Evolutionary conservation across 2,113 vertebrate species (phyloP).

Genomic region (Equus quagga): DNA sequence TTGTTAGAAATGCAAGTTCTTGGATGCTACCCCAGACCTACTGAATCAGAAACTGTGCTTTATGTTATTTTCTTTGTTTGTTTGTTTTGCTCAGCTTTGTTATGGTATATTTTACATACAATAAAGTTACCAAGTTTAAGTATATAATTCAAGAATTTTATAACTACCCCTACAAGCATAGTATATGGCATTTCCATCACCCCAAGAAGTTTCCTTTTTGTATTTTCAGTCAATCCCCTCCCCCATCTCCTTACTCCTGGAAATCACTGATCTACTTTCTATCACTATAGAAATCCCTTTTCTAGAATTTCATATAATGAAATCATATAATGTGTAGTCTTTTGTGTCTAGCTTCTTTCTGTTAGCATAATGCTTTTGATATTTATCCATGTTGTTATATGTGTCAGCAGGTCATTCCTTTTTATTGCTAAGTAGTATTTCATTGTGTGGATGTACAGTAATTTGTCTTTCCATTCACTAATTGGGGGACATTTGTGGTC

Average conservation of each 20-base stretch:
- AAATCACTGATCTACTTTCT: slow-evolving; percentile 7
- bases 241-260: neutral
- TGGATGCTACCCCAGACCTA: neutral
- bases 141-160: neutral
- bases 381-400: neutral
- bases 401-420: neutral
- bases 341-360: neutral
- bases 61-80: neutral
- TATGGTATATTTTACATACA: neutral
- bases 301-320: neutral
- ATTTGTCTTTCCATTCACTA: neutral
- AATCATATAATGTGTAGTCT: neutral
- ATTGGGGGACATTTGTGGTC: neutral
- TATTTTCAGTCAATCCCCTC: neutral
- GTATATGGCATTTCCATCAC: neutral
- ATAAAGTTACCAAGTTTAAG: neutral
- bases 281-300: neutral
- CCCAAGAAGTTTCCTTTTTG: neutral
- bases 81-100: neutral
- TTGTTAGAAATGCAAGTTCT: neutral
- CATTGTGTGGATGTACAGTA: neutral
- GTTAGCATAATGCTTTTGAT: neutral
- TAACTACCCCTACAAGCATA: neutral
- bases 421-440: neutral
- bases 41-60: neutral